Evolutionary conservation across 2,113 vertebrate genomes (phyloP).

Genomic region (Malurus melanocephalus): DNA sequence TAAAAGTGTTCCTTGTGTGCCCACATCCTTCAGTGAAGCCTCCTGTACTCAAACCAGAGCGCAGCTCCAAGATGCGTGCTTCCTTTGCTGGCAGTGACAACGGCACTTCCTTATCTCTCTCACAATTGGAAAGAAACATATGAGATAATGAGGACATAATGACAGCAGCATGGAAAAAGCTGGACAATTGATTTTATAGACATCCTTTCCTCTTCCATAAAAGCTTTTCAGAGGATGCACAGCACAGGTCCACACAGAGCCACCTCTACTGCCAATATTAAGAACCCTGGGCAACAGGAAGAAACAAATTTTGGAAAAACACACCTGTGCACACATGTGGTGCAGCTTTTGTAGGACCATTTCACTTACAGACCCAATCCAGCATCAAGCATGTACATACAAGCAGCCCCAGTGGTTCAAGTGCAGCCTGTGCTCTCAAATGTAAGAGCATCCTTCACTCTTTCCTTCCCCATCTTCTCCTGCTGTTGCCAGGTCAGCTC

Average conservation of each 20-base stretch:
- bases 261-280: background rate
- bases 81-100: background rate
- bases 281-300: background rate
- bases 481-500: background rate
- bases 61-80: background rate
- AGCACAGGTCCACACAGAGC: background rate
- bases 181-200: background rate
- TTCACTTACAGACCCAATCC: background rate
- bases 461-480: background rate
- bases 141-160: background rate
- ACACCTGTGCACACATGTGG: fast-evolving
- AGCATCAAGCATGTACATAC: fast-evolving
- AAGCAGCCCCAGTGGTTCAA: background rate
- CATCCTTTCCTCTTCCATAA: background rate
- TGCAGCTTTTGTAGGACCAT: background rate
- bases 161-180: background rate
- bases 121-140: background rate
- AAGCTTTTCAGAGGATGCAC: background rate
- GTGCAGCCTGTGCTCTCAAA: background rate
- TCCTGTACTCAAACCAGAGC: background rate
- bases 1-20: background rate
- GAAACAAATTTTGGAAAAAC: background rate
- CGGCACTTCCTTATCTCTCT: background rate
- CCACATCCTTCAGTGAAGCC: fast-evolving
- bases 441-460: background rate